These are phyloP conservation scores for Halyomorpha halys DNA, from an alignment of 1,140 invertebrate species.

Conservation along the genomic window DNA sequence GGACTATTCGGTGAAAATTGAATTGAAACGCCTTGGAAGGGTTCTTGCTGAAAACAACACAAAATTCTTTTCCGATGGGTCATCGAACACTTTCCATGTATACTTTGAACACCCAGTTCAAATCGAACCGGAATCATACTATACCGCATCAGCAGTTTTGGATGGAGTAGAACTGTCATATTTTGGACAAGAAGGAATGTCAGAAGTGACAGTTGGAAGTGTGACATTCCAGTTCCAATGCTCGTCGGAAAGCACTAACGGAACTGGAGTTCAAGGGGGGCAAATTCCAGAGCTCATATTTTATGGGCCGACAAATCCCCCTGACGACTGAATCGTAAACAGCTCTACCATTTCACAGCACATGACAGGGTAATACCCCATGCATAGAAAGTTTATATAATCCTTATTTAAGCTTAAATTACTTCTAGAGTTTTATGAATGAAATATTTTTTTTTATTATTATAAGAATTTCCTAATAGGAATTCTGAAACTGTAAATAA, in stretches of 20 bases:
- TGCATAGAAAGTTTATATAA: no score
- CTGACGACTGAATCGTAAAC: background rate
- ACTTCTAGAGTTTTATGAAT: no score
- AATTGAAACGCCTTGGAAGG: conserved; percentile 72
- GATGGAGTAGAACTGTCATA: conserved; percentile 86
- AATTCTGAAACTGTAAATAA: no score
- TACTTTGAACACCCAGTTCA: conserved; percentile 88
- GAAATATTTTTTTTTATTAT: no score
- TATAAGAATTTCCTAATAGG: no score
- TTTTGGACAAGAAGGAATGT: conserved; percentile 90
- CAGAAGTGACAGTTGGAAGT: conserved; percentile 75
- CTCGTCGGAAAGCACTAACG: conserved; percentile 86
- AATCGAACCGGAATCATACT: conserved; percentile 81
- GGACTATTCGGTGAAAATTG: conserved; percentile 83
- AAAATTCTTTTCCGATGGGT: conserved; percentile 87
- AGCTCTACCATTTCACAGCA: background rate
- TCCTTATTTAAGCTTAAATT: no score
- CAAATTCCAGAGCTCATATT: conserved; percentile 91
- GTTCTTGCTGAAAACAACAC: conserved; percentile 80
- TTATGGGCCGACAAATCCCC: conserved; percentile 57
- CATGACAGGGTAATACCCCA: background rate
- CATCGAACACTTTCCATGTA: conserved; percentile 85
- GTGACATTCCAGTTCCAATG: conserved; percentile 91
- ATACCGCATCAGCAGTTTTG: conserved; percentile 79
- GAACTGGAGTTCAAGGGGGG: conserved; percentile 85